Conservation (phyloP, 2,113 vertebrate species). For the Motacilla tschutschensis region DNA sequence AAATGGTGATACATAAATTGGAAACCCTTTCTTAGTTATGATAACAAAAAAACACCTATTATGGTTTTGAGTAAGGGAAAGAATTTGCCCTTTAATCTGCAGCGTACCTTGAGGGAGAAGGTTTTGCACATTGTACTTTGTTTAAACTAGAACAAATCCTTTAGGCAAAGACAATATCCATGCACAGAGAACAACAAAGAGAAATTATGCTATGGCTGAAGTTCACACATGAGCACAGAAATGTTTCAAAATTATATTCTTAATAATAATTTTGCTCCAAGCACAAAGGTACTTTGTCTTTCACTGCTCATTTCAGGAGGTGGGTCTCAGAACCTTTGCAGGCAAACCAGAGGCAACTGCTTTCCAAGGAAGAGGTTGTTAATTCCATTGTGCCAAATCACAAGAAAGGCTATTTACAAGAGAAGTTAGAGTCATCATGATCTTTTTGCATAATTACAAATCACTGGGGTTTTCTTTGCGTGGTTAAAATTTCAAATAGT, state of each 20-base stretch:
- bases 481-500: not conserved
- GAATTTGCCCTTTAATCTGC: conserved; percentile 3
- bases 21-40: not conserved
- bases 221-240: not conserved
- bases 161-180: not conserved
- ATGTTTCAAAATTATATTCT: not conserved
- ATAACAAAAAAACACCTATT: not conserved
- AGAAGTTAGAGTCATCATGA: not conserved
- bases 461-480: not conserved
- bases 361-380: conserved; percentile 3
- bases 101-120: not conserved
- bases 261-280: conserved; percentile 22
- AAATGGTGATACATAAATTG: not conserved
- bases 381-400: not conserved
- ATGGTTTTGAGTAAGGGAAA: not conserved
- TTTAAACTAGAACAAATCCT: conserved; percentile 2
- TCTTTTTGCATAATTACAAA: not conserved
- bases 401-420: not conserved
- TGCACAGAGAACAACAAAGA: not conserved
- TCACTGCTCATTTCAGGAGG: not conserved
- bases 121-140: not conserved
- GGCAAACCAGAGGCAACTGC: not conserved
- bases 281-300: conserved; percentile 1
- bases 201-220: not conserved
- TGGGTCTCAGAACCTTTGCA: not conserved